phyloP scores from a whole-genome alignment of 2,888 invertebrate species.

The Callosobruchus maculatus region DNA sequence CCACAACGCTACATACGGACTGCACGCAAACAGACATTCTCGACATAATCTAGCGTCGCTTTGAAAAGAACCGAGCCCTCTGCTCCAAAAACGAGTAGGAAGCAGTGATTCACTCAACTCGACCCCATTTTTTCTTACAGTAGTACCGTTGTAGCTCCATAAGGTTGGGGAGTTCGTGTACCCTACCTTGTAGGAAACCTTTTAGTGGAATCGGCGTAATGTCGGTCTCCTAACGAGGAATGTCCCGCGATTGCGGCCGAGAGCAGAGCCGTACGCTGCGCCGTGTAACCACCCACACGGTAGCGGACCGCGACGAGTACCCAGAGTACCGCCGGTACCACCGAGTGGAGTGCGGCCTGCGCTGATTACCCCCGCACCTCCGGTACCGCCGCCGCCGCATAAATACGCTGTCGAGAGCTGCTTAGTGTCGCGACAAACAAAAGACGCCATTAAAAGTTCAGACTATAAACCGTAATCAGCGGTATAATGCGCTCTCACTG shows the following conservation, averaged over 20 bases:
- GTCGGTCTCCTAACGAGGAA: not conserved
- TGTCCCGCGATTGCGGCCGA: conserved; percentile 6
- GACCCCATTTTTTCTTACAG: too few species aligned
- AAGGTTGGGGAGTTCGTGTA: not conserved
- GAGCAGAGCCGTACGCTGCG: conserved; percentile 18
- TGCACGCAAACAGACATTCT: too few species aligned
- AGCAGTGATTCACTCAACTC: too few species aligned
- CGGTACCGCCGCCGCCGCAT: conserved; percentile 21
- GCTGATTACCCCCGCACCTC: not conserved
- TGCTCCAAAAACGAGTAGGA: too few species aligned
- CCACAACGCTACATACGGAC: too few species aligned
- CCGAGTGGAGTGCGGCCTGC: not conserved
- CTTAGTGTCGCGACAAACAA: conserved; percentile 45
- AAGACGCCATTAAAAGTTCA: conserved; percentile 44
- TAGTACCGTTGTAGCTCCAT: not conserved
- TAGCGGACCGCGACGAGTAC: conserved; percentile 38
- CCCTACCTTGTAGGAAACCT: not conserved
- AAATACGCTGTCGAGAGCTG: conserved; percentile 40
- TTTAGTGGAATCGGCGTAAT: not conserved
- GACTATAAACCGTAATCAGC: conserved; percentile 44
- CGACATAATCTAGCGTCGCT: too few species aligned
- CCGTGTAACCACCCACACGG: conserved; percentile 39
- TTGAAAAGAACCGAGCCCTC: too few species aligned
- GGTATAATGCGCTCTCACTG: conserved; percentile 20
- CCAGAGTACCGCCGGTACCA: conserved; percentile 27